Evolutionary conservation across 2,797 vertebrate genomes (phyloP), one percentile per base, ranked within the genome.

Genomic region (Cichlasoma orientale): DNA sequence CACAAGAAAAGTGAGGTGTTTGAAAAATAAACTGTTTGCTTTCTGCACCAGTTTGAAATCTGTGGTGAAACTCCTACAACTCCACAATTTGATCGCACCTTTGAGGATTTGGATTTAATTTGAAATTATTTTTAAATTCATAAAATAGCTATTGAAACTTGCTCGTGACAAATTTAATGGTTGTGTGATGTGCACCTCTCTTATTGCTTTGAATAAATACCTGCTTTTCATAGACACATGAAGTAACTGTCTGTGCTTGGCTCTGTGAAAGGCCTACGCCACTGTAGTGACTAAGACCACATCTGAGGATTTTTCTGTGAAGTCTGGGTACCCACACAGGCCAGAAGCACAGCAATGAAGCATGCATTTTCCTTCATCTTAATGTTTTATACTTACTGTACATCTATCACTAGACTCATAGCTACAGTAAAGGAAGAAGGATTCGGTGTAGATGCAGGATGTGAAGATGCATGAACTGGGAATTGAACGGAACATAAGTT

Each of bases 81-180:
- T 66, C 16, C 16, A 5, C 0, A 21, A 4, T 0, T 66, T 44
- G 4, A 7, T 12, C 9, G 21, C 52, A 33, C 31, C 31, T 33
- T 33, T 63, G 7, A 44, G 36, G 13, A 1, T 63, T 10, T 63
- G 41, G 9, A 27, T 27, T 25, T 44, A 11, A 19, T 44, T 63
- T 63, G 8, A 44, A 0, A 44, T 3, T 44, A 44, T 25, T 44
- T 44, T 0, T 25, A 63, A 4, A 6, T 63, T 18, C 23, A 19
- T 27, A 29, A 47, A 47, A 3, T 19, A 7, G 16, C 4, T 27
- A 27, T 27, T 47, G 23, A 44, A 4, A 27, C 16, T 66, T 19
- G 25, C 21, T 27, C 14, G 19, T 0, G n/a, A 36, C 23, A 61
- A 23, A 23, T 61, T 13, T 16, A 41, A n/a, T 61, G 33, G n/a